These are phyloP conservation scores for Pseudococcus jackbeardsleyi DNA, from an alignment of 2,888 invertebrate genomes.

Conservation along the genomic window DNA sequence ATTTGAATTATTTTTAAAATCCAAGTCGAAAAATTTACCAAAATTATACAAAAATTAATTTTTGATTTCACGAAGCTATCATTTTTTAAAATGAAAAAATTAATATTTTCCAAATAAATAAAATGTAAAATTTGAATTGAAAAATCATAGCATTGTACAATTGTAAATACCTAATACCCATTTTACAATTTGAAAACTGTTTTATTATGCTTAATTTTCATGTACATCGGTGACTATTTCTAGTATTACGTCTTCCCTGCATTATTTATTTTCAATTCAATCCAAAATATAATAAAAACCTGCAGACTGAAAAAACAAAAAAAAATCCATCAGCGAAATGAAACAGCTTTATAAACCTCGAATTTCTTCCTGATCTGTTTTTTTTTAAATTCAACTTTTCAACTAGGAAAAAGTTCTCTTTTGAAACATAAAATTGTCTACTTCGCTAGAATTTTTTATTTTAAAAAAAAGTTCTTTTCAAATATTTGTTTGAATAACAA, in stretches of 20 bases:
- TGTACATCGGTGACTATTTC: neutral
- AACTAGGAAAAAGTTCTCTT: neutral
- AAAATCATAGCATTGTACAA: neutral
- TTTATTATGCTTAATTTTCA: neutral
- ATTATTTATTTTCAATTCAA: neutral
- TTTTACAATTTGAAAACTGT: neutral
- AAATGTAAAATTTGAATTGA: neutral
- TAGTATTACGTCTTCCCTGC: slow-evolving; percentile 7
- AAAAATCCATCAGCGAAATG: neutral
- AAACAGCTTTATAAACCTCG: neutral
- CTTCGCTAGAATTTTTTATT: slow-evolving; percentile 1
- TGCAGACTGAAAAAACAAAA: neutral
- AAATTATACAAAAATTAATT: no score
- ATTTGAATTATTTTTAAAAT: neutral
- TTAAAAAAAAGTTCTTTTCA: neutral
- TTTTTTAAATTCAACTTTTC: neutral
- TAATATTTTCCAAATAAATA: no score
- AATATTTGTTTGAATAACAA: slow-evolving; percentile 38
- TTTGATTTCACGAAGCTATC: no score
- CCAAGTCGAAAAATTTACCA: no score
- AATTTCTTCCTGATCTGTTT: neutral
- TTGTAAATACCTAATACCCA: neutral
- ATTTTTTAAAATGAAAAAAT: no score
- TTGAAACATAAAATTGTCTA: neutral
- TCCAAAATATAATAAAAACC: neutral